These are phyloP conservation scores for Homalodisca vitripennis DNA, from an alignment of 1,140 invertebrate species.

Conservation along the genomic window DNA sequence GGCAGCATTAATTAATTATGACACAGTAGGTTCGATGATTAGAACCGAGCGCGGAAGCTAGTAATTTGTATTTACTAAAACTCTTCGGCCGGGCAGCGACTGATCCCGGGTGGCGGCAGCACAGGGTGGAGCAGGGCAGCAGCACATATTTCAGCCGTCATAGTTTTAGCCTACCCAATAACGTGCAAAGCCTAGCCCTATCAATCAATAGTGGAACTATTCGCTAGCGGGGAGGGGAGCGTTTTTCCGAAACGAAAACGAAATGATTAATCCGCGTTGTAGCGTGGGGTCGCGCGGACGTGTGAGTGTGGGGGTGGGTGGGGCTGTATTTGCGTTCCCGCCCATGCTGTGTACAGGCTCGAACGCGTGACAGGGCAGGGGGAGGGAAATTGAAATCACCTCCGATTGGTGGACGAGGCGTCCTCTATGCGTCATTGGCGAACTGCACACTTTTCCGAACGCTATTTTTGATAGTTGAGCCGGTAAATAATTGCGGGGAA, in stretches of 20 bases:
- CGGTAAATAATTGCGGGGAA: conserved; percentile 26
- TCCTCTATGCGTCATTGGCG: conserved; percentile 27
- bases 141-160: conserved; percentile 13
- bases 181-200: conserved; percentile 11
- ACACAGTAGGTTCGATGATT: too few species aligned
- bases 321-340: conserved; percentile 24
- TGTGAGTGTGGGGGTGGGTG: conserved; percentile 4
- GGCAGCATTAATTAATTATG: neutral
- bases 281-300: neutral
- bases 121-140: neutral
- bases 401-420: conserved; percentile 12
- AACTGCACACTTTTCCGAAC: conserved; percentile 1
- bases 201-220: conserved; percentile 33
- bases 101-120: neutral
- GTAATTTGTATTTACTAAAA: neutral
- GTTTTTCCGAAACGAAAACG: conserved; percentile 27
- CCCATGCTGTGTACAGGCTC: neutral
- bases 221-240: conserved; percentile 1
- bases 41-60: neutral
- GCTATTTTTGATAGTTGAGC: conserved; percentile 27
- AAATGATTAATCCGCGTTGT: conserved; percentile 30
- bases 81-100: too few species aligned
- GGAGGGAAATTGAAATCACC: conserved; percentile 9
- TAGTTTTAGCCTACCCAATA: conserved; percentile 25
- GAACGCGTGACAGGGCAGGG: neutral